Evolutionary conservation across 2,888 invertebrate genomes (phyloP).

Genomic region (Muschampia plurimacula): DNA sequence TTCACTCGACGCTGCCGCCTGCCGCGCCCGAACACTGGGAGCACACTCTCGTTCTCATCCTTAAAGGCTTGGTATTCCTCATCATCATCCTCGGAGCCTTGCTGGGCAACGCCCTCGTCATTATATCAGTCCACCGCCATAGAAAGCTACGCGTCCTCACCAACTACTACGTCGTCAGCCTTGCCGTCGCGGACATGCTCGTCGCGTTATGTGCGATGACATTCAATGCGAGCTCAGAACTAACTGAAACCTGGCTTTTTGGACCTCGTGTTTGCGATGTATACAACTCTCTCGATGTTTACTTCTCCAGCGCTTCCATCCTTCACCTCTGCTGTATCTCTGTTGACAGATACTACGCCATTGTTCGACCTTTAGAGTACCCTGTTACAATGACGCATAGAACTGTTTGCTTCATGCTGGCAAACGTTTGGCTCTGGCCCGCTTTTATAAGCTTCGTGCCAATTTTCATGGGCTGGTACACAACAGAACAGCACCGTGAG

Average conservation of each 20-base stretch:
- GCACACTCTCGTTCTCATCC: constrained; percentile 80
- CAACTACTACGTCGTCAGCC: constrained; percentile 97
- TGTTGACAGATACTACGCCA: constrained; percentile 96
- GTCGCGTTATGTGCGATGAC: constrained; percentile 97
- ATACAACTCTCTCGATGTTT: constrained; percentile 97
- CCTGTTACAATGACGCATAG: constrained; percentile 95
- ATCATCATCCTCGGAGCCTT: constrained; percentile 95
- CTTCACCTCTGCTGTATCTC: constrained; percentile 97
- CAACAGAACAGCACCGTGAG: constrained; percentile 92
- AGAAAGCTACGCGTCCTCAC: constrained; percentile 94
- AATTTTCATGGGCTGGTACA: constrained; percentile 92
- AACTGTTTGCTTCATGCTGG: constrained; percentile 93
- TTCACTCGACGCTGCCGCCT: constrained; percentile 81
- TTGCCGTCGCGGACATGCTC: constrained; percentile 97
- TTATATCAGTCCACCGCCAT: constrained; percentile 93
- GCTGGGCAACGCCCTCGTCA: constrained; percentile 96
- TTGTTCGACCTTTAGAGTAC: constrained; percentile 96
- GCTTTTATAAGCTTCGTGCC: constrained; percentile 97
- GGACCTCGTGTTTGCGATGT: constrained; percentile 96
- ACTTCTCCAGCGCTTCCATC: constrained; percentile 96
- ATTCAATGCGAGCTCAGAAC: constrained; percentile 95
- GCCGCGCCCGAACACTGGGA: constrained; percentile 77
- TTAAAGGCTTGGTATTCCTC: constrained; percentile 92
- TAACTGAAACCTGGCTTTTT: constrained; percentile 95
- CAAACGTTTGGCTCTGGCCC: constrained; percentile 96